Evolutionary conservation across 2,113 vertebrate species (phyloP), one percentile per base, ranked within the genome.

Genomic region (Empidonax traillii): DNA sequence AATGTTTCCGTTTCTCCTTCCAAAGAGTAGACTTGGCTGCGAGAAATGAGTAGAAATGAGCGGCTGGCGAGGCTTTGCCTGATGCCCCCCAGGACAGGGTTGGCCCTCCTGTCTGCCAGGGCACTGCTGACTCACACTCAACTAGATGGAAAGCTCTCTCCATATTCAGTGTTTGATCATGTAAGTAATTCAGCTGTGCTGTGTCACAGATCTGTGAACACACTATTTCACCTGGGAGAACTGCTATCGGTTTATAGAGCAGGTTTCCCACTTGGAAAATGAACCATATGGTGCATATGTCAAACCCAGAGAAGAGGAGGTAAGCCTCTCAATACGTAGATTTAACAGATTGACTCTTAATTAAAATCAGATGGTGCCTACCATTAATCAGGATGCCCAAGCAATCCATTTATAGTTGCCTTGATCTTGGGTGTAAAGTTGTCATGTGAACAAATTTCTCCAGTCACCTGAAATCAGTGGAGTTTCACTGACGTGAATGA

Each of bases 181-280:
- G 51, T 85, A 66, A 79, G 53, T 78, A 82, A 91, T 94, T 95
- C 72, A 85, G 76, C 52, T 76, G 65, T 93, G 56, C 67, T 92
- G 14, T 65, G 82, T 68, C 73, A 81, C 8, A 79, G 91, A 58
- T 62, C 13, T 89, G 78, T 96, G 94, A 93, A 28, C 75, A 75
- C 63, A 58, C 41, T 61, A 47, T 93, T 73, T 89, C 94, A 97
- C 87, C 85, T 85, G 83, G 74, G 90, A 95, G 80, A 85, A 4
- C 56, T 67, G 47, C 84, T 81, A 0, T 47, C 0, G 6, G 89
- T 95, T 96, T 89, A 58, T 3, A 74, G 94, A 95, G 85, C 80
- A 73, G 81, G 67, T 65, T 93, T 95, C 96, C 96, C 90, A 56
- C 39, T 23, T 85, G 89, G 94, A 94, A 97, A 95, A 96, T 87